Conservation (phyloP, 2,113 vertebrate genomes). For the Dasyornis broadbenti region DNA sequence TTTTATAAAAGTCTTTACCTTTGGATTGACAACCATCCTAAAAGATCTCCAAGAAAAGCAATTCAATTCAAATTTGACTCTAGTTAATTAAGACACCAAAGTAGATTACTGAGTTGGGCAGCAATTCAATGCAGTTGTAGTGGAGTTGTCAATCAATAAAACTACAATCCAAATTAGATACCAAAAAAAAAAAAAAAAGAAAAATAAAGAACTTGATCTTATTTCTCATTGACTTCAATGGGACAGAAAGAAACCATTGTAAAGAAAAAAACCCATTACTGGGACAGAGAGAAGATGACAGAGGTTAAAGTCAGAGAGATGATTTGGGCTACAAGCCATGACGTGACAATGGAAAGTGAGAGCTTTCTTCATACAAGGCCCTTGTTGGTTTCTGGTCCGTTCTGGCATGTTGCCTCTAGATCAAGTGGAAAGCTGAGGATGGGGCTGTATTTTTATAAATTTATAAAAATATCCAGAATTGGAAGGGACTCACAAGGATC, state of each 20-base stretch:
- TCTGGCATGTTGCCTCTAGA: neutral
- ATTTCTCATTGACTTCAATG: neutral
- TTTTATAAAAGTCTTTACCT: conserved; percentile 53
- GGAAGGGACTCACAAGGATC: neutral
- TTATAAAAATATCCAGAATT: neutral
- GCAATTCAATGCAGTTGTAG: conserved; percentile 38
- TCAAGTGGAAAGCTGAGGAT: neutral
- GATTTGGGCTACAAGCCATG: neutral
- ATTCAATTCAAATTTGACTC: conserved; percentile 52
- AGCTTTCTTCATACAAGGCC: neutral
- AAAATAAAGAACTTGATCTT: neutral
- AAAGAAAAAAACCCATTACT: neutral
- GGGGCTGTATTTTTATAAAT: neutral
- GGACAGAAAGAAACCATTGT: neutral
- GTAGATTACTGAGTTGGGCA: conserved; percentile 48
- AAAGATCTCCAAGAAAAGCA: conserved; percentile 45
- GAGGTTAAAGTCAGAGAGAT: neutral
- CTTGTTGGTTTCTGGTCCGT: neutral
- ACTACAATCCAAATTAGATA: conserved; percentile 4
- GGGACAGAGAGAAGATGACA: neutral
- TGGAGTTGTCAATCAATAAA: conserved; percentile 32
- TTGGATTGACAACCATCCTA: conserved; percentile 45
- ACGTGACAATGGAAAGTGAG: neutral
- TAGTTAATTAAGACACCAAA: conserved; percentile 56
- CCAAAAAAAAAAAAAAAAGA: neutral